Percentiles rank a stretch among this genome's conserved stretches.
Evolutionary conservation across 2,888 invertebrate species (phyloP).

Genomic region (Meiosimyza platycephala): DNA sequence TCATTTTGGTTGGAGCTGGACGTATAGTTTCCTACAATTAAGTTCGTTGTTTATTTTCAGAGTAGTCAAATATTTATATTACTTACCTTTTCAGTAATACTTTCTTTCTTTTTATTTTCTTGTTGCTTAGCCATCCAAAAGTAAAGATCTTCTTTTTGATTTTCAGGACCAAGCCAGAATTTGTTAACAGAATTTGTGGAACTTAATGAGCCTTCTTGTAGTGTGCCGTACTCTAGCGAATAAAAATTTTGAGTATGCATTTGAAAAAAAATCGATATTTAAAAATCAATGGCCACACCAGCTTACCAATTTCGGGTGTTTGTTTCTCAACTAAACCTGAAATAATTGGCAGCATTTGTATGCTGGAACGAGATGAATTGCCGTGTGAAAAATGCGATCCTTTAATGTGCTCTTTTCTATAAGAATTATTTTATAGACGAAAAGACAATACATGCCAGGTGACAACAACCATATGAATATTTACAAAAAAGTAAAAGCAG

Average conservation of each 20-base stretch:
- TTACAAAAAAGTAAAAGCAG: conserved; percentile 14
- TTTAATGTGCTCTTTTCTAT: conserved; percentile 57
- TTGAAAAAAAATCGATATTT: background rate
- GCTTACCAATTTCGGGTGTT: conserved; percentile 63
- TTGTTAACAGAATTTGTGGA: conserved; percentile 67
- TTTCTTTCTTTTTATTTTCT: conserved; percentile 61
- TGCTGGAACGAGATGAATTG: conserved; percentile 67
- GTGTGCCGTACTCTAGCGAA: conserved; percentile 76
- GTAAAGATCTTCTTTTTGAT: conserved; percentile 87
- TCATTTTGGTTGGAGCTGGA: conserved; percentile 69
- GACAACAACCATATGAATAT: conserved; percentile 2
- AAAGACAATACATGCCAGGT: conserved; percentile 12
- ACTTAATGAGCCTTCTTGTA: conserved; percentile 81
- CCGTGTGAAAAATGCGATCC: conserved; percentile 64
- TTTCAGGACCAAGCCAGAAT: conserved; percentile 66
- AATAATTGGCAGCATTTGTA: conserved; percentile 68
- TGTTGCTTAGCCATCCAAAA: conserved; percentile 97
- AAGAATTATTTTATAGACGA: conserved; percentile 25
- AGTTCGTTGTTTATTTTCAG: too few species aligned
- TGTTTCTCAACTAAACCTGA: conserved; percentile 67
- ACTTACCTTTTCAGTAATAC: conserved; percentile 63
- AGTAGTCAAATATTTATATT: background rate
- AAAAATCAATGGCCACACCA: too few species aligned
- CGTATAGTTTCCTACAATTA: conserved; percentile 67
- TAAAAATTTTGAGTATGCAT: background rate